Evolutionary conservation across 2,113 vertebrate species (phyloP).

Genomic region (Strix aluco): DNA sequence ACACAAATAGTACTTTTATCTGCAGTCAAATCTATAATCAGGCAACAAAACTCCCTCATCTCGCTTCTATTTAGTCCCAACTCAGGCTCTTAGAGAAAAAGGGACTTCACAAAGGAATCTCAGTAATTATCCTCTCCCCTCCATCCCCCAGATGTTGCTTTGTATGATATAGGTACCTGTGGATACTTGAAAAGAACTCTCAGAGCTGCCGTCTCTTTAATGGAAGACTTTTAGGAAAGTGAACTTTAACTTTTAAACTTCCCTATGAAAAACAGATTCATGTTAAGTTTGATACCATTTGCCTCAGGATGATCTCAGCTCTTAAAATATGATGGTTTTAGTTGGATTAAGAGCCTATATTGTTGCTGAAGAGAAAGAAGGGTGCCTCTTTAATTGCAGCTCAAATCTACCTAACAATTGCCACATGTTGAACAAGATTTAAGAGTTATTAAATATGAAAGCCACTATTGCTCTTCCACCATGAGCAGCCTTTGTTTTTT

Average conservation of each 20-base stretch:
- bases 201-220: conserved; percentile 8
- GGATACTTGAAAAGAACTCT: background rate
- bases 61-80: background rate
- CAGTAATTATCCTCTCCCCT: conserved; percentile 40
- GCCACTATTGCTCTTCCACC: conserved; percentile 52
- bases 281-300: conserved; percentile 69
- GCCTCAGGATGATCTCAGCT: conserved; percentile 75
- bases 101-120: conserved; percentile 43
- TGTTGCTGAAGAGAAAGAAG: conserved; percentile 74
- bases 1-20: conserved; percentile 51
- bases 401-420: conserved; percentile 82
- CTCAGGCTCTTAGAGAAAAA: conserved; percentile 9
- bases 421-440: conserved; percentile 77
- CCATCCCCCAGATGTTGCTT: conserved; percentile 36
- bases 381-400: conserved; percentile 77
- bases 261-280: conserved; percentile 64
- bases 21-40: conserved; percentile 32
- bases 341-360: conserved; percentile 75
- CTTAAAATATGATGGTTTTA: conserved; percentile 77
- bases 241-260: conserved; percentile 59
- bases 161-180: conserved; percentile 29
- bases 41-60: conserved; percentile 9
- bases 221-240: conserved; percentile 35
- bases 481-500: conserved; percentile 65
- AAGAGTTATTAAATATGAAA: conserved; percentile 78